Percentiles rank a stretch among this genome's conserved stretches.
Evolutionary conservation across 2,797 vertebrate species (phyloP).

Genomic region (Pseudochaenichthys georgianus): DNA sequence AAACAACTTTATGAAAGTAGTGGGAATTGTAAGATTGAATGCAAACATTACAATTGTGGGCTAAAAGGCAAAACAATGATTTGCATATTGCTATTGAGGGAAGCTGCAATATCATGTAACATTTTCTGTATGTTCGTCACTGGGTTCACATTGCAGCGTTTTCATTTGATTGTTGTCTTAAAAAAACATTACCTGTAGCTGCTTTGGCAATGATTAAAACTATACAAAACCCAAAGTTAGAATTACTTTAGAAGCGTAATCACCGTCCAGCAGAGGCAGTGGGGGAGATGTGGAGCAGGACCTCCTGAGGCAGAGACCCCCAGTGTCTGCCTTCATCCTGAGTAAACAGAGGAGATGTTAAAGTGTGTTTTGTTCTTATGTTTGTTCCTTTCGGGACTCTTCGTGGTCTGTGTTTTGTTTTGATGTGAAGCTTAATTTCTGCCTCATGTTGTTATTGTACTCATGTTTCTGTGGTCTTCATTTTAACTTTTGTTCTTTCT

Average conservation of each 20-base stretch:
- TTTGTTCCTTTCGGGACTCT: too few relatives aligned
- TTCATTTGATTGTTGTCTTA: neutral
- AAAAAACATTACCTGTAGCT: too few relatives aligned
- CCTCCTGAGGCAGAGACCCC: slow-evolving; percentile 89
- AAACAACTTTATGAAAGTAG: neutral
- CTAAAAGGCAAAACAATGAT: neutral
- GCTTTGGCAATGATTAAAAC: neutral
- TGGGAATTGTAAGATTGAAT: neutral
- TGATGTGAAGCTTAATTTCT: too few relatives aligned
- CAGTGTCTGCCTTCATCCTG: slow-evolving; percentile 73
- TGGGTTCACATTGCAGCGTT: neutral
- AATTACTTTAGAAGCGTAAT: slow-evolving; percentile 86
- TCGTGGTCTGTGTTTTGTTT: too few relatives aligned
- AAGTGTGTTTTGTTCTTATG: too few relatives aligned
- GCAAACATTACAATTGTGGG: too few relatives aligned
- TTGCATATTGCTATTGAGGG: neutral
- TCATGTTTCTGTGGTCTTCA: too few relatives aligned
- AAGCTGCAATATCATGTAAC: too few relatives aligned
- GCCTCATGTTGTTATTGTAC: too few relatives aligned
- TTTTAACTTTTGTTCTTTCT: too few relatives aligned
- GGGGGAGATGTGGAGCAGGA: slow-evolving; percentile 94
- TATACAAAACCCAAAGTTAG: neutral
- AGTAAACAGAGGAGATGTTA: slow-evolving; percentile 22
- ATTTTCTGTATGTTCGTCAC: neutral
- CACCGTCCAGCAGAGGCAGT: slow-evolving; percentile 94